Conservation (phyloP, 1,140 invertebrate species). For the Polyergus mexicanus region DNA sequence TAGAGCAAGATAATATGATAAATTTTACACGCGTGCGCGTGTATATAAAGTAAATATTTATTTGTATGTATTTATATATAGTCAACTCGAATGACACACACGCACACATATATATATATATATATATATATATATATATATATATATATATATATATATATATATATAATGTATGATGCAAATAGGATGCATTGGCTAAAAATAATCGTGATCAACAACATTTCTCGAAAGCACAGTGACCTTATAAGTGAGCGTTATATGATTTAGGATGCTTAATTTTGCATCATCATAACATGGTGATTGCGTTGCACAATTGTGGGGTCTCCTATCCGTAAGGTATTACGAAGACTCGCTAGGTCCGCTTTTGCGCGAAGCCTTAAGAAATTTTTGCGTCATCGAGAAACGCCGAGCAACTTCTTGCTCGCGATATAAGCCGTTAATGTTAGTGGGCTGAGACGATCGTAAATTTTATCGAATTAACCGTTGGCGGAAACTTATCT, state of each 20-base stretch:
- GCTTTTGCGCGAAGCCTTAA: slow-evolving; percentile 46
- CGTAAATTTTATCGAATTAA: slow-evolving; percentile 36
- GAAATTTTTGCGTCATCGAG: slow-evolving; percentile 41
- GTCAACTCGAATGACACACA: no score
- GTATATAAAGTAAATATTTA: no score
- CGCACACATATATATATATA: no score
- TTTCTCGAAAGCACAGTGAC: slow-evolving; percentile 46
- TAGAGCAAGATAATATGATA: not conserved
- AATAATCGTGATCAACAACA: slow-evolving; percentile 25
- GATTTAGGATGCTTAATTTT: slow-evolving; percentile 58
- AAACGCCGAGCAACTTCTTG: not conserved
- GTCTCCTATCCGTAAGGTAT: slow-evolving; percentile 33
- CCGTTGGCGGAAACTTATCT: not conserved
- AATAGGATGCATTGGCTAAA: slow-evolving; percentile 17
- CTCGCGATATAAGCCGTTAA: not conserved
- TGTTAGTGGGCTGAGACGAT: not conserved
- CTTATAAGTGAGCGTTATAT: slow-evolving; percentile 49
- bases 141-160: not conserved
- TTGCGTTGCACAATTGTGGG: slow-evolving; percentile 57
- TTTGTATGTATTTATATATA: slow-evolving; percentile 3
- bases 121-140: not conserved
- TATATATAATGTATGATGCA: slow-evolving; percentile 2
- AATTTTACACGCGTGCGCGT: not conserved
- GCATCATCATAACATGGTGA: slow-evolving; percentile 45
- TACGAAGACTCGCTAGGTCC: slow-evolving; percentile 36